These are phyloP conservation scores for Saxicola maurus DNA, from an alignment of 2,797 vertebrate species.

Conservation along the genomic window DNA sequence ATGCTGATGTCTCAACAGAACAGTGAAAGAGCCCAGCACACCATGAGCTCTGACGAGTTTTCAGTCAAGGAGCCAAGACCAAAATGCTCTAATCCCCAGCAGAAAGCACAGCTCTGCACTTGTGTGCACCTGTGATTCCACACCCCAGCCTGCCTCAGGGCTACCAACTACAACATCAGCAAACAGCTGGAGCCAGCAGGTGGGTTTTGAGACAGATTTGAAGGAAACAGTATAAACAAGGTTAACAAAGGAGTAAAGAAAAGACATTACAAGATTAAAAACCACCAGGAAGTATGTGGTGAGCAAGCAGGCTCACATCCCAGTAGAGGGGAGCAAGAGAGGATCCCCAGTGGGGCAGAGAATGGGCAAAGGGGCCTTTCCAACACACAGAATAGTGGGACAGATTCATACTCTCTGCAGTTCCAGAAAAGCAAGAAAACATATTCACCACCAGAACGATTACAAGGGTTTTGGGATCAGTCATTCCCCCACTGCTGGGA, in stretches of 20 bases:
- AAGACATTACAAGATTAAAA: neutral
- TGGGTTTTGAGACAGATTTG: neutral
- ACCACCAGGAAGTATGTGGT: neutral
- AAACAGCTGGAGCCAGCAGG: neutral
- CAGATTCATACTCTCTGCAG: neutral
- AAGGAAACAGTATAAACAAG: neutral
- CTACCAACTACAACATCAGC: neutral
- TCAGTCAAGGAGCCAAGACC: neutral
- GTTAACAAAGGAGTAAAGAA: neutral
- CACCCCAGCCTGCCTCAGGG: neutral
- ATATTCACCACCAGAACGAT: neutral
- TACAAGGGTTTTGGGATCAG: neutral
- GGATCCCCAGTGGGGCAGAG: neutral
- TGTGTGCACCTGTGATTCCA: neutral
- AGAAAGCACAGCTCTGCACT: neutral
- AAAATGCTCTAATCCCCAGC: neutral
- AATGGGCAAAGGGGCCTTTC: neutral
- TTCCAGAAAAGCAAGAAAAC: neutral
- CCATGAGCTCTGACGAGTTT: neutral
- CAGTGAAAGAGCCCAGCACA: accelerated
- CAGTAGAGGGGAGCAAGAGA: neutral
- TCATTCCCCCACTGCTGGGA: neutral
- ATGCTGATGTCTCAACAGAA: neutral
- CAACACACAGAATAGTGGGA: accelerated
- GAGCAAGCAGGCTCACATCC: neutral